Base-by-base conservation (phyloP, 37 sponge, comb jelly and placozoan genomes). In the Agelas oroides region DNA sequence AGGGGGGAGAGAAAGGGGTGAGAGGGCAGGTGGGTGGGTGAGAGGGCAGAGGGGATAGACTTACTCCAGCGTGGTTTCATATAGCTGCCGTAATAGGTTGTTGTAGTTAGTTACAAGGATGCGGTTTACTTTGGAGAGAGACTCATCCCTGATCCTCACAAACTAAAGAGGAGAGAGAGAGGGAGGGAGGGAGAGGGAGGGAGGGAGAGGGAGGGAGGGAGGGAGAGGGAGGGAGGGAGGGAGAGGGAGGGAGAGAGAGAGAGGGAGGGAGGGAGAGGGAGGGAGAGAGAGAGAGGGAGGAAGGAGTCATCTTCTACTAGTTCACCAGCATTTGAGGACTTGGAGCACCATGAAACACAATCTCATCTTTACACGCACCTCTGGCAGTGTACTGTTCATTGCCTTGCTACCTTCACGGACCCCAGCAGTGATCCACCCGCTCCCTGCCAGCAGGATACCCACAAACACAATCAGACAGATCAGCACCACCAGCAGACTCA, bases 361-460 rank as follows among this genome's bases (percentile, higher is more conserved):
- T 3, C 6, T 8, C 46, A 46, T 46, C 8, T 8, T 46, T 8
- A 12, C 8, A 5, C 36, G 21, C 35, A 74, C 39, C 72, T 85
- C 58, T 2, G 85, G 76, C 8, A 90, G 38, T 18, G 74, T 54
- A 5, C 23, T 11, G 3, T 40, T 39, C 28, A 80, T 76, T 0
- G 67, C 80, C 38, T 2, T 46, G 58, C 64, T 39, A 13, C 86
- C 78, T 61, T 67, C 19, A 0, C 37, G 12, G 13, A 85, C 81
- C 19, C 90, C 90, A 21, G n/a, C 37, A 35, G 41, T 80, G 52
- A 80, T 57, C 75, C 74, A 70, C 56, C 55, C 25, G 80, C 79
- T 90, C 1, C 80, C 90, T 21, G 67, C 46, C 23, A 90, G 75
- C 20, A 84, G 67, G 36, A 90, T n/a, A 24, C 41, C n/a, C 33